Percentiles rank a stretch among this genome's conserved stretches.
phyloP scores from a whole-genome alignment of 2,113 vertebrate species.

The Ictidomys tridecemlineatus region DNA sequence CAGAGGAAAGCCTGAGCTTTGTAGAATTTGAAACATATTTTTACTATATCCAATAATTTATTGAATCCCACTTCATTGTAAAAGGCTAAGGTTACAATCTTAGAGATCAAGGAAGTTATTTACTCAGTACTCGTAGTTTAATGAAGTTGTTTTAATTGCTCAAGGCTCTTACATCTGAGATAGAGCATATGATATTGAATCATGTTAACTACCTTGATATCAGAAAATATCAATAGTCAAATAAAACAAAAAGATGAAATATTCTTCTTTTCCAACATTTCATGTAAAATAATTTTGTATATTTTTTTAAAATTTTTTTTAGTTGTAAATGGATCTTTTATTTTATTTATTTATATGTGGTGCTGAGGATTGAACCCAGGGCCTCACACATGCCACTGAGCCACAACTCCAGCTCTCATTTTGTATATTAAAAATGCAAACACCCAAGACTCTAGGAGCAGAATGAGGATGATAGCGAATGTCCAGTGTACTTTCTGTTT shows the following conservation, averaged over 20 bases:
- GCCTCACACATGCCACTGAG: too few species aligned
- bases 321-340: too few species aligned
- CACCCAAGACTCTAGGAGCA: not conserved
- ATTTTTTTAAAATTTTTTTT: not conserved
- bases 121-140: not conserved
- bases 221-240: not conserved
- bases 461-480: not conserved
- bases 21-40: constrained; percentile 39
- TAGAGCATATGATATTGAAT: constrained; percentile 9
- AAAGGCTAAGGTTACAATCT: not conserved
- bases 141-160: not conserved
- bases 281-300: constrained; percentile 4
- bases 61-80: not conserved
- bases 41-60: not conserved
- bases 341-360: too few species aligned
- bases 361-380: too few species aligned
- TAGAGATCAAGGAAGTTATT: not conserved
- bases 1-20: constrained; percentile 4
- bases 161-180: not conserved
- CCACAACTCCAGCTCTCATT: not conserved
- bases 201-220: not conserved
- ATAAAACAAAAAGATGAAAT: not conserved
- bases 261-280: not conserved
- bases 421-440: not conserved
- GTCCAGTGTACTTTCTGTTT: not conserved